These are phyloP conservation scores for Platyscapa corneri DNA, from an alignment of 1,140 invertebrate genomes.

Conservation along the genomic window DNA sequence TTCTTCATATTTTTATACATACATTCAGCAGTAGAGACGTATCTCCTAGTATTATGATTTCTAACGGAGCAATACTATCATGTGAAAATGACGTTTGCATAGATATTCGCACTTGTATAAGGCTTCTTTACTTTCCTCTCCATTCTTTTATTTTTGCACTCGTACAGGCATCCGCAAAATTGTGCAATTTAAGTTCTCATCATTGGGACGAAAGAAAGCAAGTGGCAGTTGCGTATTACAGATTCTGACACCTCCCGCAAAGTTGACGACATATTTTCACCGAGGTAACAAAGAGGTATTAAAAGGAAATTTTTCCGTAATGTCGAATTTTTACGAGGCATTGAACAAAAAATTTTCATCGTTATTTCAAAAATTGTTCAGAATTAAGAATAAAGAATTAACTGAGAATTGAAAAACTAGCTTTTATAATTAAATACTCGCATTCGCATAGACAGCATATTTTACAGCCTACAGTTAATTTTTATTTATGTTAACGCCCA, in stretches of 20 bases:
- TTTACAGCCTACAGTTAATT: neutral
- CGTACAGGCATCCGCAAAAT: neutral
- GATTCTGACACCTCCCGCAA: neutral
- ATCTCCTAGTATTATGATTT: neutral
- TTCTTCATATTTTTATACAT: neutral
- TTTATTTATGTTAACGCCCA: neutral
- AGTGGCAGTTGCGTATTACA: neutral
- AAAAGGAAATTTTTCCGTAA: neutral
- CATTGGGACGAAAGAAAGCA: neutral
- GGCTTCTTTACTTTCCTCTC: neutral
- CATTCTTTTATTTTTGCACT: neutral
- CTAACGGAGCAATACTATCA: neutral
- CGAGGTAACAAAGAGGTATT: neutral
- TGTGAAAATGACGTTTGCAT: neutral
- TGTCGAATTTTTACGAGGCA: too few species aligned
- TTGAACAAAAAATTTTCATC: too few species aligned
- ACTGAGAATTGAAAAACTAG: neutral
- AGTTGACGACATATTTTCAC: neutral
- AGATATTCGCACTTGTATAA: neutral
- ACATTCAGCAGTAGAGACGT: neutral
- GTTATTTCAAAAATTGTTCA: neutral
- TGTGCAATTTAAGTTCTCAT: constrained; percentile 3
- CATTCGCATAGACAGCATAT: too few species aligned
- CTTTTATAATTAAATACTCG: too few species aligned
- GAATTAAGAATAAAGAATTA: neutral